A percentile compares a stretch with the other conserved stretches of the same genome.
Evolutionary conservation across 2,888 invertebrate genomes (phyloP).

Genomic region (Frankliniella fusca): DNA sequence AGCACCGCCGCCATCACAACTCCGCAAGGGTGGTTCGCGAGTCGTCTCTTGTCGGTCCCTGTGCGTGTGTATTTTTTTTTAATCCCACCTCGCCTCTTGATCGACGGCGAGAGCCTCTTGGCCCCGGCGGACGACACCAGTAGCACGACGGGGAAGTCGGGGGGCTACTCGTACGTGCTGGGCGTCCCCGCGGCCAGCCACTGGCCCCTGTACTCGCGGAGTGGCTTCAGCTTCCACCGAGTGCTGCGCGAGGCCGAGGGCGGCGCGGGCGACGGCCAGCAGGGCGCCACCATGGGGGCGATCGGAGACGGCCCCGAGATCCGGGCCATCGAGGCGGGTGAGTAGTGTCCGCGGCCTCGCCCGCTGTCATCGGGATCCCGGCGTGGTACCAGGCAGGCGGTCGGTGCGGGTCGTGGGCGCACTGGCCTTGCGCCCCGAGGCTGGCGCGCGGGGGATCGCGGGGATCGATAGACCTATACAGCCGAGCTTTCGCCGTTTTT

Average conservation of each 20-base stretch:
- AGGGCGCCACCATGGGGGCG: not conserved
- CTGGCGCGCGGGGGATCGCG: too few relatives aligned
- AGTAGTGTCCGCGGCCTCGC: slow-evolving; percentile 39
- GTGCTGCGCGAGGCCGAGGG: not conserved
- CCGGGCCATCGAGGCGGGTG: slow-evolving; percentile 54
- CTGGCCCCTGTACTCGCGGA: not conserved
- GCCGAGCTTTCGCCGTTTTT: not conserved
- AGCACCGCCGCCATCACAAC: slow-evolving; percentile 17
- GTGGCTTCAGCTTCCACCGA: not conserved
- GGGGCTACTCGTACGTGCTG: not conserved
- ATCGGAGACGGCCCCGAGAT: slow-evolving; percentile 58
- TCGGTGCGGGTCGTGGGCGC: not conserved
- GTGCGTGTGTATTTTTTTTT: not conserved
- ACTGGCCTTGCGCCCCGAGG: not conserved
- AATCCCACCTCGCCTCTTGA: not conserved
- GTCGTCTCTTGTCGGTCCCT: not conserved
- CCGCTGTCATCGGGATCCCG: not conserved
- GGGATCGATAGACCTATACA: not conserved
- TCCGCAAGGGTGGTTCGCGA: not conserved
- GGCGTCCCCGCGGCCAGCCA: not conserved
- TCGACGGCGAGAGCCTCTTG: not conserved
- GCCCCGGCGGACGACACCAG: not conserved
- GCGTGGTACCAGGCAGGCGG: too few relatives aligned
- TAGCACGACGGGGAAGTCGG: not conserved
- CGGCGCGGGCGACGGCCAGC: not conserved